Conservation (phyloP, 1,140 invertebrate species). For the Plutomurus gul region DNA sequence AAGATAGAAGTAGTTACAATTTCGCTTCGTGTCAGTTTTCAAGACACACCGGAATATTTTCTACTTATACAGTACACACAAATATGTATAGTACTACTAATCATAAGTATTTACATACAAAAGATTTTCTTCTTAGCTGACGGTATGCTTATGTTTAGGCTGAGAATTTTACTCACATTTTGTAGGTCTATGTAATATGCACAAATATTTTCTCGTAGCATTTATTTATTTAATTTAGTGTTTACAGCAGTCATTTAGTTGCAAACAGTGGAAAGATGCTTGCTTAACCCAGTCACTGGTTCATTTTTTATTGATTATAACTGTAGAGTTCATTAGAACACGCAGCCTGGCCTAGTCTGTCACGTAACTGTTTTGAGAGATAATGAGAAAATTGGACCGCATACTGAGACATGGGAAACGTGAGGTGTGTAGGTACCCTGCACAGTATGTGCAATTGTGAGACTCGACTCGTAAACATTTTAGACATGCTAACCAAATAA, state of each 20-base stretch:
- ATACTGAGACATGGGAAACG: not conserved
- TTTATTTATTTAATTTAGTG: not conserved
- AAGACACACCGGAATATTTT: too few relatives aligned
- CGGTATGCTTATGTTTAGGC: not conserved
- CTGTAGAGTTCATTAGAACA: not conserved
- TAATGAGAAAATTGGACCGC: conserved; percentile 7
- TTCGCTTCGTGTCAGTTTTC: too few relatives aligned
- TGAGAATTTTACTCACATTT: not conserved
- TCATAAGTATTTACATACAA: too few relatives aligned
- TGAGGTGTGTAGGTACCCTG: not conserved
- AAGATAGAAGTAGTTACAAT: too few relatives aligned
- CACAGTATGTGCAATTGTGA: not conserved
- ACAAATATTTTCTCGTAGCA: not conserved
- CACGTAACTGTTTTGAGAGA: not conserved
- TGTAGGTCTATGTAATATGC: not conserved
- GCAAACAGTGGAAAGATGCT: not conserved
- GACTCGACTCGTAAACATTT: too few relatives aligned
- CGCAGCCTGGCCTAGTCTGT: not conserved
- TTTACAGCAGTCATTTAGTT: not conserved
- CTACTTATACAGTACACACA: too few relatives aligned
- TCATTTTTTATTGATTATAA: conserved; percentile 27
- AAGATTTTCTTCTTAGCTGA: too few relatives aligned
- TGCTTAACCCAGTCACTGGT: conserved; percentile 4
- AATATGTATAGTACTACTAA: too few relatives aligned
- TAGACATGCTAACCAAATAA: too few relatives aligned